phyloP scores from a whole-genome alignment of 2,113 vertebrate species.

The Pelodiscus sinensis region DNA sequence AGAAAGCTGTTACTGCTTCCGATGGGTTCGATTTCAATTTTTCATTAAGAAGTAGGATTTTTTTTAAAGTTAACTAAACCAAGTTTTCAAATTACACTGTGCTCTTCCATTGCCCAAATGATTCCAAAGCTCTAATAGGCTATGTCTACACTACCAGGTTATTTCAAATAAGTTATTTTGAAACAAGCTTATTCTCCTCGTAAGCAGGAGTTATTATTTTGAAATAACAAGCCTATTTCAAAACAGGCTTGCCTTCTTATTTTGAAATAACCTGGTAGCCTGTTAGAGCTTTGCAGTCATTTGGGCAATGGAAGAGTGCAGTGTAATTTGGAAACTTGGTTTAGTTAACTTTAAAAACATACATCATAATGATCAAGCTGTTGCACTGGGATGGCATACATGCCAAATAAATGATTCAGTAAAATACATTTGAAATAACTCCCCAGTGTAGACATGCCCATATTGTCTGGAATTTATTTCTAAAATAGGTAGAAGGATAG shows the following conservation, averaged over 20 bases:
- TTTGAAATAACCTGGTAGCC: too few relatives aligned
- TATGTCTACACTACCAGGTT: too few relatives aligned
- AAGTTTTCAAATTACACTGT: conserved; percentile 18
- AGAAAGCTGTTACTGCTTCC: neutral
- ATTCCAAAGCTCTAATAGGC: conserved; percentile 13
- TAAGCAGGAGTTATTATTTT: too few relatives aligned
- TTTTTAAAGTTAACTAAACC: neutral
- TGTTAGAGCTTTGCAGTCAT: conserved; percentile 11
- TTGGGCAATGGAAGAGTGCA: neutral
- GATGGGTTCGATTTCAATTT: neutral
- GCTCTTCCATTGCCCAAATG: neutral
- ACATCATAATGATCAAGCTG: neutral
- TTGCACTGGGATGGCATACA: neutral
- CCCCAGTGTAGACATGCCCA: too few relatives aligned
- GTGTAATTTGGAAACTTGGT: conserved; percentile 18
- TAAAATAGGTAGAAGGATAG: neutral
- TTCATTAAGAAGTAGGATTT: neutral
- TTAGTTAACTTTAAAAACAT: fast-evolving
- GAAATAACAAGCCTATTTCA: too few relatives aligned
- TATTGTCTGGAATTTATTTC: neutral
- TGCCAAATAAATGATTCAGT: neutral
- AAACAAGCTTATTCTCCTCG: too few relatives aligned
- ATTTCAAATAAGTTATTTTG: too few relatives aligned
- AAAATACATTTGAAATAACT: neutral
- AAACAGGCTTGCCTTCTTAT: too few relatives aligned